Evolutionary conservation across 2,113 vertebrate genomes (phyloP), one percentile per base, ranked within the genome.

Genomic region (Taxidea taxus): DNA sequence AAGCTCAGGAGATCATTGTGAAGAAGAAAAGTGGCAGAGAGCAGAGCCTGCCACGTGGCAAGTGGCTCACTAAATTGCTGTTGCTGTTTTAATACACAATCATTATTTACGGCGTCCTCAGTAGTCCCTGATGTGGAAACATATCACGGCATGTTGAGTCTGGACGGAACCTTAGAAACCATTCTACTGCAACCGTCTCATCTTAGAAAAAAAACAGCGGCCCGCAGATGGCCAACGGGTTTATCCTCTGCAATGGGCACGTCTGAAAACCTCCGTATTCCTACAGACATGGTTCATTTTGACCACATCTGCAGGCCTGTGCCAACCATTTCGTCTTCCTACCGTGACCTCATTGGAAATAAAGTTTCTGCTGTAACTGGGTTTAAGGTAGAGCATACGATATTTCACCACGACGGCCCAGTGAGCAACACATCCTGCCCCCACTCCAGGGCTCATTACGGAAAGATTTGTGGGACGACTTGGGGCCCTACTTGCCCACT

Each of bases 381-480:
- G 54, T 44, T 91, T 87, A 72, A 83, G 81, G 92, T 56, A 93
- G 81, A 95, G 84, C 29, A 13, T 16, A 1, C 16, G 27, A 66
- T 58, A 72, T 31, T 66, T 95, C 93, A 47, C 34, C 91, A 42
- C 29, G 0, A 89, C 44, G 44, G 83, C 31, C 0, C 12, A 3
- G 64, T 31, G 42, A 12, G 13, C 56, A 18, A 13, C 0, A 0
- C 0, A 6, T 2, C 56, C 34, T 1, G 0, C 5, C 51, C 68
- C 74, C 78, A 47, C 42, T n/a, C 88, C 62, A 21, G 54, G 1
- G 56, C 75, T 97, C 44, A 1, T 98, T 92, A 88, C 51, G 51
- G 92, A 68, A 70, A 96, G 95, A 96, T 94, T 72, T 88, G 84
- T 92, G 97, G 96, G 94, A 31, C 68, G 29, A 60, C 64, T 60